Percentiles rank a stretch among this genome's conserved stretches.
These are phyloP conservation scores for Gasterosteus aculeatus DNA, from an alignment of 2,113 vertebrate species.

Conservation along the genomic window DNA sequence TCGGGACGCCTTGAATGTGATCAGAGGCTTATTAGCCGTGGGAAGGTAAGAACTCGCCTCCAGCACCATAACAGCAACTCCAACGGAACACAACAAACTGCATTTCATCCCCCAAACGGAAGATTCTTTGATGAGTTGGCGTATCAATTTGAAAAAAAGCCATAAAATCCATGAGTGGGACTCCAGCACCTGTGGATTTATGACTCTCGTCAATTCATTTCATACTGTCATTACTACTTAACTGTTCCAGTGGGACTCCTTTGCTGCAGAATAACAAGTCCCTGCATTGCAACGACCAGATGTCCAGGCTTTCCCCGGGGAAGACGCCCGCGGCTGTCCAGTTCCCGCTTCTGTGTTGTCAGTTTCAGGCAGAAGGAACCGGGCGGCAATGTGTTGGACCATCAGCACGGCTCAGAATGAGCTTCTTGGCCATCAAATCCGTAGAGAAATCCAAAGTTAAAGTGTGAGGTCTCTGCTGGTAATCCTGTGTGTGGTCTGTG, in stretches of 20 bases:
- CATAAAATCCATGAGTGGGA: constrained; percentile 28
- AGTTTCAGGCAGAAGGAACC: constrained; percentile 44
- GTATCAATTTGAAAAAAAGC: constrained; percentile 30
- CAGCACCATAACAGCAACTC: constrained; percentile 11
- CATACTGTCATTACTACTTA: constrained; percentile 73
- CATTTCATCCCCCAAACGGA: neutral
- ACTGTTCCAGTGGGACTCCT: constrained; percentile 73
- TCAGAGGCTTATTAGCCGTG: constrained; percentile 67
- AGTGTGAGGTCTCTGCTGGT: neutral
- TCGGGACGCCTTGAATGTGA: constrained; percentile 67
- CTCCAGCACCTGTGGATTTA: constrained; percentile 65
- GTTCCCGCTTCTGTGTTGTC: constrained; percentile 58
- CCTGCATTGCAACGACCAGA: constrained; percentile 73
- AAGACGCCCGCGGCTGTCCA: constrained; percentile 54
- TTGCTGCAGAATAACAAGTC: constrained; percentile 74
- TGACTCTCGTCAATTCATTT: constrained; percentile 62
- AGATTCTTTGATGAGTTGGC: constrained; percentile 11
- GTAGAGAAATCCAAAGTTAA: constrained; percentile 12
- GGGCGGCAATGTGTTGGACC: constrained; percentile 55
- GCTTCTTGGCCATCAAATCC: constrained; percentile 17
- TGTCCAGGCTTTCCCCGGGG: constrained; percentile 66
- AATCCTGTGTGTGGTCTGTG: too few relatives aligned
- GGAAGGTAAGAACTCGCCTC: constrained; percentile 47
- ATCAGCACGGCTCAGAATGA: constrained; percentile 31
- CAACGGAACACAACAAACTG: neutral